phyloP scores from a whole-genome alignment of 2,113 vertebrate species.

The Lipophrys pholis region DNA sequence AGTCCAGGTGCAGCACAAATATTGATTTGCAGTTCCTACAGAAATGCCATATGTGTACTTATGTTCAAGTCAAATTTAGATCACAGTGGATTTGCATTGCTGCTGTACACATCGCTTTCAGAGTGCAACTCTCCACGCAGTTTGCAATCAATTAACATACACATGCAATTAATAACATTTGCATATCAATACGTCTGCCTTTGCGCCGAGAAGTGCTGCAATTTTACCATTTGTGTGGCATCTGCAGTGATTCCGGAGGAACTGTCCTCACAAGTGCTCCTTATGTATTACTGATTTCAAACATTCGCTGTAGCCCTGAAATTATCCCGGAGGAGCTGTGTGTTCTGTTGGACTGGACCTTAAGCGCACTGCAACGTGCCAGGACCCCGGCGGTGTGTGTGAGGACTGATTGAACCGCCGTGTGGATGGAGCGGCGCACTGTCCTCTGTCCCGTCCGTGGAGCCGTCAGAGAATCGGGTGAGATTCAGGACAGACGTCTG shows the following conservation, averaged over 20 bases:
- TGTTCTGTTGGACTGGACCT: no score
- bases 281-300: not conserved
- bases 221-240: not conserved
- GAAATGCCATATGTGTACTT: not conserved
- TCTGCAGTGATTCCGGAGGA: not conserved
- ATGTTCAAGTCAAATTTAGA: not conserved
- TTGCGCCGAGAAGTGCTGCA: not conserved
- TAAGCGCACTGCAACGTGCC: no score
- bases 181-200: not conserved
- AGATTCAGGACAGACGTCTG: no score
- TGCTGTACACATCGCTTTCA: not conserved
- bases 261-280: not conserved
- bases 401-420: no score
- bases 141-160: not conserved
- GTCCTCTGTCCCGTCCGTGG: no score
- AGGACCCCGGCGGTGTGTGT: no score
- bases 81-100: no score
- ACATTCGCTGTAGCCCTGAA: no score
- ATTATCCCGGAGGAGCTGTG: no score
- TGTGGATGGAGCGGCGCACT: no score
- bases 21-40: not conserved
- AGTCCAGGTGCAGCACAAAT: not conserved
- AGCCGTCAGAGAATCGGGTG: no score
- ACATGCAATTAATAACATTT: not conserved
- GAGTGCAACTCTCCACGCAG: not conserved